phyloP scores from a whole-genome alignment of 2,888 invertebrate genomes.

The Stenoptilia bipunctidactyla region DNA sequence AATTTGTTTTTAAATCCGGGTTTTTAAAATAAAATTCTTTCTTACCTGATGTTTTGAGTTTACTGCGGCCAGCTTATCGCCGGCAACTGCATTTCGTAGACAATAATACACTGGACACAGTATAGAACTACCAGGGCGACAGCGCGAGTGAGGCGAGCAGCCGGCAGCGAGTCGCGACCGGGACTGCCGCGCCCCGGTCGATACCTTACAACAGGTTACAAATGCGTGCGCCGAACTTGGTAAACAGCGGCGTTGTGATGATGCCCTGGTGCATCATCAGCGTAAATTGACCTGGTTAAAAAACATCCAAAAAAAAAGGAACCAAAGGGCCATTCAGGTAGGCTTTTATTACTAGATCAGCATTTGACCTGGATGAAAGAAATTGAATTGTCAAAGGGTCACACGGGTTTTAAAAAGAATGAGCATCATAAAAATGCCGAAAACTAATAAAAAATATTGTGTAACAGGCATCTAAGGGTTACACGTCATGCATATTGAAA shows the following conservation, averaged over 20 bases:
- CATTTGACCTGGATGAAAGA: too few relatives aligned
- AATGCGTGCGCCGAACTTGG: conserved; percentile 46
- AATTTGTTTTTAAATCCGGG: not conserved
- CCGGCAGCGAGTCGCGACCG: conserved; percentile 19
- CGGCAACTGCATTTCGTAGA: conserved; percentile 41
- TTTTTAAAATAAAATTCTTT: not conserved
- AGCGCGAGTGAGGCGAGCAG: conserved; percentile 1
- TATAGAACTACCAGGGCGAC: conserved; percentile 8
- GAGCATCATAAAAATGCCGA: too few relatives aligned
- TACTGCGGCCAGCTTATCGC: conserved; percentile 37
- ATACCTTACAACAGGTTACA: conserved; percentile 54
- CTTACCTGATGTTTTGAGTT: conserved; percentile 38
- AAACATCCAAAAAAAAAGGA: too few relatives aligned
- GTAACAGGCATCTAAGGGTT: too few relatives aligned
- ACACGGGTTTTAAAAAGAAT: too few relatives aligned
- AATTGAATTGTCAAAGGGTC: too few relatives aligned
- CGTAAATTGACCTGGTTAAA: too few relatives aligned
- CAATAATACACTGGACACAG: too few relatives aligned
- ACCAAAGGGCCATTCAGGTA: too few relatives aligned
- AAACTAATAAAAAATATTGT: too few relatives aligned
- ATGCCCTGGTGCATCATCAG: not conserved
- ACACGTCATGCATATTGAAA: too few relatives aligned
- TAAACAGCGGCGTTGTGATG: conserved; percentile 16
- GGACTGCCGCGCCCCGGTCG: conserved; percentile 50
- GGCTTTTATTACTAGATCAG: too few relatives aligned